Evolutionary conservation across 2,888 invertebrate genomes (phyloP), one percentile per base, ranked within the genome.

Genomic region (Cephus pygmeus): DNA sequence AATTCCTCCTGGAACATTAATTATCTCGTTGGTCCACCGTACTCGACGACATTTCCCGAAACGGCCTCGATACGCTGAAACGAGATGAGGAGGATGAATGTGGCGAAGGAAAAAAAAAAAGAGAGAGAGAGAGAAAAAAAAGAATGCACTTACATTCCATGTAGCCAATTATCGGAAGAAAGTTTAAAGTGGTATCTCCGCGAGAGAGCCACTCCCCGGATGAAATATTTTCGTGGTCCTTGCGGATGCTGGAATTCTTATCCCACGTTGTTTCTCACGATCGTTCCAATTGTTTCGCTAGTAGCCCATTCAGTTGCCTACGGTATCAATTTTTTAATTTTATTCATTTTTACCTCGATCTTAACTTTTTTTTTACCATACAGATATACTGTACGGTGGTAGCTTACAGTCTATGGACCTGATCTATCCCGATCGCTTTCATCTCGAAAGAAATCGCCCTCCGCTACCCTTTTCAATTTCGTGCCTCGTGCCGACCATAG

Each of bases 1-100:
- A 89, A 89, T 88, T 89, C 88, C 86, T 83, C 85, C 84, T 80
- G 84, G 85, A 84, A 88, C 89, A 89, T 89, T 89, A 89, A 89
- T 89, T 89, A 89, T 89, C 88, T 88, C 88, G 88, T 88, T 88
- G 87, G 87, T 86, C 84, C 85, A 80, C 82, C 80, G 75, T 56
- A 69, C 74, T 73, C 56, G 69, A 30, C 69, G 15, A 75, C 35
- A 73, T 76, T 56, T 69, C 71, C 69, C 35, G 75, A 78, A 73
- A 75, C 56, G 56, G 56, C 56, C 56, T 23, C 56, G 56, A 56
- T 56, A 56, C 23, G 30, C 40, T 15, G 68, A 75, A 40, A 73
- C 73, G 34, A 79, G 76, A 80, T 78, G 76, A 76, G 76, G 74
- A 34, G 35, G 56, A 77, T 69, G 68, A 73, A 76, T 69, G 34